Percentiles rank a stretch among this genome's conserved stretches.
Evolutionary conservation across 92 coral and sea anemone genomes (phyloP).

Genomic region (Pocillopora meandrina): DNA sequence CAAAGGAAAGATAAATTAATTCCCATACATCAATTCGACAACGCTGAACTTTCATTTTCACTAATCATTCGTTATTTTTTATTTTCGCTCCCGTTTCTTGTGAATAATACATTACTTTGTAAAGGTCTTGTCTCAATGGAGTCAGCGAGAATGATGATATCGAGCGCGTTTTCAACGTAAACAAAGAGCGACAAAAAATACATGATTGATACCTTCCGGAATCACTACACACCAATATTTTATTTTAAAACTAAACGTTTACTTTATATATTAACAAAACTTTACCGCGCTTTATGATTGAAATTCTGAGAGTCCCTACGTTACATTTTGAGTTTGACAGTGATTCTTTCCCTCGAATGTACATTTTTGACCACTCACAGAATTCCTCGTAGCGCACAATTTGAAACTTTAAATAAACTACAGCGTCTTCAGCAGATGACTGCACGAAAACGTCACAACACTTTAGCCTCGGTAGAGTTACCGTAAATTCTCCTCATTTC

Average conservation of each 20-base stretch:
- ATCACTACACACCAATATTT: slow-evolving; percentile 6
- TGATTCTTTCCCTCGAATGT: neutral
- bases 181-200: neutral
- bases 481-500: slow-evolving; percentile 27
- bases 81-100: neutral
- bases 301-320: slow-evolving; percentile 5
- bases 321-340: neutral
- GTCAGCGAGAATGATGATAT: neutral
- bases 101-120: slow-evolving; percentile 10
- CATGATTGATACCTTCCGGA: neutral
- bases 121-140: neutral
- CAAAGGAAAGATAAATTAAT: too few species aligned
- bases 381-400: neutral
- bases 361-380: slow-evolving; percentile 20
- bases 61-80: neutral
- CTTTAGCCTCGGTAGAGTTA: slow-evolving; percentile 1
- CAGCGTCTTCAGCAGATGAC: neutral
- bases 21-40: neutral
- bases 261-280: slow-evolving; percentile 9
- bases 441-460: neutral
- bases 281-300: neutral
- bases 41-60: neutral
- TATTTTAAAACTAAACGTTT: slow-evolving; percentile 18
- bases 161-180: neutral
- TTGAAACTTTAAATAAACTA: slow-evolving; percentile 19